Conservation (phyloP, 1,140 invertebrate genomes). For the Sycobia sp. region DNA sequence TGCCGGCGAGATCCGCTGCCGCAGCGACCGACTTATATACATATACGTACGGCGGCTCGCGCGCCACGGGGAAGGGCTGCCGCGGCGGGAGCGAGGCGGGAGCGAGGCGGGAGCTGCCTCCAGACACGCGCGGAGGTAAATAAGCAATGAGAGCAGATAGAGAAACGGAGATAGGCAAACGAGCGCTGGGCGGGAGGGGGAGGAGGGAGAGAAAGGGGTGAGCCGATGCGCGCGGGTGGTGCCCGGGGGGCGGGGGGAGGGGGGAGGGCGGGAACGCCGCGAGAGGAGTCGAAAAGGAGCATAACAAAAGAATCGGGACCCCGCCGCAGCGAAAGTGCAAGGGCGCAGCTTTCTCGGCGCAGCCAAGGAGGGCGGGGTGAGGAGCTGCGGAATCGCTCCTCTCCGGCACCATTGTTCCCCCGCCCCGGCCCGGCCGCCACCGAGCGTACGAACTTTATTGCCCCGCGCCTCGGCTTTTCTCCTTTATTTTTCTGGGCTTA, state of each 20-base stretch:
- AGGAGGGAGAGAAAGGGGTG: conserved; percentile 42
- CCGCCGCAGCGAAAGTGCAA: not conserved
- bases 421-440: too few species aligned
- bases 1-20: conserved; percentile 40
- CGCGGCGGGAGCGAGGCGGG: not conserved
- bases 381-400: not conserved
- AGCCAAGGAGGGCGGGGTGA: too few species aligned
- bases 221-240: too few species aligned
- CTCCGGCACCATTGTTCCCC: conserved; percentile 1
- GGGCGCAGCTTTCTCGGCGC: conserved; percentile 20
- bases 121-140: conserved; percentile 16
- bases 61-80: not conserved
- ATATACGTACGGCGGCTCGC: not conserved
- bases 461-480: not conserved
- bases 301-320: conserved; percentile 20
- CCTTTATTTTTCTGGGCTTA: not conserved
- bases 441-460: not conserved
- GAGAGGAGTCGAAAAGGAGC: conserved; percentile 29
- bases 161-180: conserved; percentile 38
- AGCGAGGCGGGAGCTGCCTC: conserved; percentile 1
- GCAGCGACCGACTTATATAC: not conserved
- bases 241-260: too few species aligned
- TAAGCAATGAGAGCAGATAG: conserved; percentile 37
- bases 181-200: conserved; percentile 4
- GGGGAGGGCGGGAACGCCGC: conserved; percentile 11